These are phyloP conservation scores for Nomada ferruginata DNA, from an alignment of 2,888 invertebrate species.

Conservation along the genomic window DNA sequence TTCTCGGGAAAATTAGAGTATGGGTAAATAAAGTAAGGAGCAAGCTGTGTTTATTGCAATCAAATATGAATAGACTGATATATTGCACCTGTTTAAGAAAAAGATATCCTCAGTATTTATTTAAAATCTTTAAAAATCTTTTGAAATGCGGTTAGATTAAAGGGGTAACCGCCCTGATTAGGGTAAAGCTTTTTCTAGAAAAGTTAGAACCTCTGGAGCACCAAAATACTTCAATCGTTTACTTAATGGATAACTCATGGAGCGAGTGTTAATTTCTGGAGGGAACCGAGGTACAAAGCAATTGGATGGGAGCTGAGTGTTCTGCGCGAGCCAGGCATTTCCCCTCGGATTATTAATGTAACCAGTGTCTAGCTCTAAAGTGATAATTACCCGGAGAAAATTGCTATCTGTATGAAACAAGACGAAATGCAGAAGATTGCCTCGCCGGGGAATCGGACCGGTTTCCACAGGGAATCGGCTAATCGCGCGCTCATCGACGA, in stretches of 20 bases:
- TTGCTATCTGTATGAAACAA: slow-evolving; percentile 48
- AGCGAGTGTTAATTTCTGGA: slow-evolving; percentile 7
- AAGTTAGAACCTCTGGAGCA: background rate
- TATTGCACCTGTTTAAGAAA: too few species aligned
- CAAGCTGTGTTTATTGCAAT: too few species aligned
- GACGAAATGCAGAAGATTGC: slow-evolving; percentile 49
- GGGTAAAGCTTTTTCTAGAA: too few species aligned
- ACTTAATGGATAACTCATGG: slow-evolving; percentile 25
- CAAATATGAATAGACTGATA: too few species aligned
- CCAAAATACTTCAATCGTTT: slow-evolving; percentile 8
- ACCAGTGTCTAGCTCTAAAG: slow-evolving; percentile 41
- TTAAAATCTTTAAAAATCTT: too few species aligned
- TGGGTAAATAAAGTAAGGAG: too few species aligned
- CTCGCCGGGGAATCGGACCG: slow-evolving; percentile 53
- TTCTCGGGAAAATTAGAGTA: too few species aligned
- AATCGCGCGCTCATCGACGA: slow-evolving; percentile 48
- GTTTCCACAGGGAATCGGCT: slow-evolving; percentile 53
- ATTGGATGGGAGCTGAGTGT: slow-evolving; percentile 36
- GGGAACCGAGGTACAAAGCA: slow-evolving; percentile 18
- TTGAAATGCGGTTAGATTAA: too few species aligned
- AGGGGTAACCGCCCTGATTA: too few species aligned
- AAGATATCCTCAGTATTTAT: too few species aligned
- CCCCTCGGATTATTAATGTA: slow-evolving; percentile 53
- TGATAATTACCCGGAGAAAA: slow-evolving; percentile 61
- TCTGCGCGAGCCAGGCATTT: slow-evolving; percentile 21